A percentile compares a stretch with the other conserved stretches of the same genome.
Conservation (phyloP, 2,888 invertebrate genomes). For the Campopleginae sp. region DNA sequence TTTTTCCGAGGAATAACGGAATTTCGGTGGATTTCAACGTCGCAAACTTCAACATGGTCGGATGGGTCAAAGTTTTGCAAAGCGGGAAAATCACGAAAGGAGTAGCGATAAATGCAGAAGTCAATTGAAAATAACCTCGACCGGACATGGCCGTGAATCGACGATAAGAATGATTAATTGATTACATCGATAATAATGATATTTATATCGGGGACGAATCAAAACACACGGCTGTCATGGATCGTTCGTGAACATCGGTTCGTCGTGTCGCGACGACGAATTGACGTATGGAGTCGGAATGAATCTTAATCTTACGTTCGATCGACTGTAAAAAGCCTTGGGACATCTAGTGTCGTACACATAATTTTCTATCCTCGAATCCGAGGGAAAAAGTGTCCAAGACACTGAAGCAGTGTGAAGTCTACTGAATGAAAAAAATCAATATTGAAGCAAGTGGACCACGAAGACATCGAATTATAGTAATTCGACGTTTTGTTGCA, state of each 20-base stretch:
- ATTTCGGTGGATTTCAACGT: no score
- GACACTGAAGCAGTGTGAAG: neutral
- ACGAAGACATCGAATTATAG: neutral
- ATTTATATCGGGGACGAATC: conserved; percentile 46
- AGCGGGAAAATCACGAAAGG: no score
- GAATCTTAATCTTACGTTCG: conserved; percentile 55
- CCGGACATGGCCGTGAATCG: neutral
- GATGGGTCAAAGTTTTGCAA: no score
- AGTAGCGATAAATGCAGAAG: conserved; percentile 64
- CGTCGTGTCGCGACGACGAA: conserved; percentile 52
- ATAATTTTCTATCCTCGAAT: neutral
- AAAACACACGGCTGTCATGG: conserved; percentile 23
- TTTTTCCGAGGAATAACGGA: no score
- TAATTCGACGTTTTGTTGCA: neutral
- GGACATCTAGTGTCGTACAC: neutral
- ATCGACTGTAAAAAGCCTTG: conserved; percentile 55
- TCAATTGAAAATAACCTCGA: neutral
- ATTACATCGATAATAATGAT: conserved; percentile 32
- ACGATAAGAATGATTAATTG: conserved; percentile 37
- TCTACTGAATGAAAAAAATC: conserved; percentile 16
- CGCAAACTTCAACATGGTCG: no score
- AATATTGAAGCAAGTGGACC: neutral
- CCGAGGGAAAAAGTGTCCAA: neutral
- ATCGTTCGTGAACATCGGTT: neutral
- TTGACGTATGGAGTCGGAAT: conserved; percentile 33